These are phyloP conservation scores for Drosophila suboccidentalis DNA, from an alignment of 2,888 invertebrate genomes.

Conservation along the genomic window DNA sequence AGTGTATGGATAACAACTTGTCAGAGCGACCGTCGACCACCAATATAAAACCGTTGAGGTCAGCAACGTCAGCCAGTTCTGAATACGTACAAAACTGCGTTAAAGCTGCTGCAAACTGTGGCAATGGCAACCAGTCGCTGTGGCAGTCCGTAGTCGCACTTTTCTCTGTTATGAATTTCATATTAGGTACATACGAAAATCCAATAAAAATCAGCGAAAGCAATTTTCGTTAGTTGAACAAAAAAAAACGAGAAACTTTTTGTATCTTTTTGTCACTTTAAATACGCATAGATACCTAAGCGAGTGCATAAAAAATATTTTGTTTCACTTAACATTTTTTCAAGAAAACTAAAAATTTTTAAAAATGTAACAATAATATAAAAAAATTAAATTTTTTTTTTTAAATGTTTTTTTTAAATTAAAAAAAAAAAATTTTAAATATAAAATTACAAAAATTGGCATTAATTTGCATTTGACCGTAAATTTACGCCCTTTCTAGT, in stretches of 20 bases:
- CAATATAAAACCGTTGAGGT: conserved; percentile 66
- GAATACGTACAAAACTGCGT: conserved; percentile 57
- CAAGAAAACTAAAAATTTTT: no score
- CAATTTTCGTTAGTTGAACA: conserved; percentile 64
- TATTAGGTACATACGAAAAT: conserved; percentile 73
- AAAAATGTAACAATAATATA: no score
- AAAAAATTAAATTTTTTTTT: no score
- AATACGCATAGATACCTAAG: no score
- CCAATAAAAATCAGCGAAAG: conserved; percentile 79
- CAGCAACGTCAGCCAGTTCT: conserved; percentile 35
- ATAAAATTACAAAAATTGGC: no score
- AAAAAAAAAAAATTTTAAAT: no score
- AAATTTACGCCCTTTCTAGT: no score
- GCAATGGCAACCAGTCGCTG: conserved; percentile 19
- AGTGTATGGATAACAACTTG: conserved; percentile 48
- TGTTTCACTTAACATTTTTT: no score
- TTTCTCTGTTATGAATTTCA: conserved; percentile 74
- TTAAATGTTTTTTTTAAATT: no score
- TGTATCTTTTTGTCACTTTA: no score
- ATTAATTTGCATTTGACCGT: no score
- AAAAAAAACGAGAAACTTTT: conserved; percentile 13
- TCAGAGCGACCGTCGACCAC: conserved; percentile 46
- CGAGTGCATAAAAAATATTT: no score
- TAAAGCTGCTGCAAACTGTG: conserved; percentile 43
- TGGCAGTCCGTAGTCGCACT: conserved; percentile 35